A percentile compares a stretch with the other conserved stretches of the same genome.
These are phyloP conservation scores for Gnathonemus echidnorhynchus DNA, from an alignment of 2,113 vertebrate species.

Conservation along the genomic window DNA sequence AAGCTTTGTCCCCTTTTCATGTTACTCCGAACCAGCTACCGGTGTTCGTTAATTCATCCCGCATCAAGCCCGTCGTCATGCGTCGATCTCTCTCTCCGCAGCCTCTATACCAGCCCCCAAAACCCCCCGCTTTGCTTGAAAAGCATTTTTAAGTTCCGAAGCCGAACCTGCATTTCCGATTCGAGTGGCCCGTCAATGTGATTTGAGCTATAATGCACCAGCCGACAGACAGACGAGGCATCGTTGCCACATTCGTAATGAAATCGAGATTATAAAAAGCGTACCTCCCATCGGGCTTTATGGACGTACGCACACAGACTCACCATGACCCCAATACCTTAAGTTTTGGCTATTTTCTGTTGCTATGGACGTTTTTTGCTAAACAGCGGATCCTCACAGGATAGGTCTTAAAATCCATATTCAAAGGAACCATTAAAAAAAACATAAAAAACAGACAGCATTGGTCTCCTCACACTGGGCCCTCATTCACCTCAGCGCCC, in stretches of 20 bases:
- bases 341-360: not conserved
- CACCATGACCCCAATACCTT: not conserved
- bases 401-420: not conserved
- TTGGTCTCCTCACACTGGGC: not conserved
- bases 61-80: not conserved
- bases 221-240: not conserved
- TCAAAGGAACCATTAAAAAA: not conserved
- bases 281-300: not conserved
- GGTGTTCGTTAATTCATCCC: slow-evolving; percentile 32
- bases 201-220: not conserved
- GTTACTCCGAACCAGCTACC: slow-evolving; percentile 33
- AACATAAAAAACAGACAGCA: not conserved
- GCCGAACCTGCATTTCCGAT: not conserved
- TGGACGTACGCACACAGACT: not conserved
- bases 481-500: not conserved
- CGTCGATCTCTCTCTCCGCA: not conserved
- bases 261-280: not conserved
- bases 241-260: slow-evolving; percentile 2
- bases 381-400: not conserved
- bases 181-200: not conserved
- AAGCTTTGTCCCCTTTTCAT: slow-evolving; percentile 34
- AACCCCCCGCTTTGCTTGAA: not conserved
- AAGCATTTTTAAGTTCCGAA: not conserved
- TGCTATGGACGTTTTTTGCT: not conserved
- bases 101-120: not conserved